Conservation (phyloP, 2,888 invertebrate species). For the Megalurothrips usitatus region DNA sequence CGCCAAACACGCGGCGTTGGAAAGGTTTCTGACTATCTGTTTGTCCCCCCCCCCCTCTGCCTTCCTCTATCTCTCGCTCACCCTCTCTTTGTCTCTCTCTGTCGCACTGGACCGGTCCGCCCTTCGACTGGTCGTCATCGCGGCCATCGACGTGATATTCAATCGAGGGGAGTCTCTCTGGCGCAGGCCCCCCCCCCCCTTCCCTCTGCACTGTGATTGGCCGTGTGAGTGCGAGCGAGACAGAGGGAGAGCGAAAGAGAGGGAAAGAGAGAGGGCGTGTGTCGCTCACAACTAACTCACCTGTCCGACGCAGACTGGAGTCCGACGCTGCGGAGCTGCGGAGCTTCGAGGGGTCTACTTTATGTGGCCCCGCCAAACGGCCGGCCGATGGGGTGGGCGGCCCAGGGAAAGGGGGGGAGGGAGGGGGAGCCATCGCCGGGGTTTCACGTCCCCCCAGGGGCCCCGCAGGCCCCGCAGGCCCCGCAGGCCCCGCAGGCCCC, state of each 20-base stretch:
- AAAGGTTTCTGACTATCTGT: too few species aligned
- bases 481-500: too few species aligned
- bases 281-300: constrained; percentile 14
- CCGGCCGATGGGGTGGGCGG: not conserved
- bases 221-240: not conserved
- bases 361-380: not conserved
- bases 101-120: too few species aligned
- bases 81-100: too few species aligned
- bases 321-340: not conserved
- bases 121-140: too few species aligned
- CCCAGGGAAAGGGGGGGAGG: not conserved
- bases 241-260: not conserved
- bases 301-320: not conserved
- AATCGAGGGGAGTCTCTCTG: not conserved
- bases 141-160: too few species aligned
- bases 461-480: too few species aligned
- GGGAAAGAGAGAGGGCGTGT: not conserved
- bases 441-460: not conserved
- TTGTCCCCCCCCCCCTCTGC: too few species aligned
- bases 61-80: too few species aligned
- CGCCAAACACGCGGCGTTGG: too few species aligned
- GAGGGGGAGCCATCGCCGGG: not conserved
- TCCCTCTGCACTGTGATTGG: not conserved
- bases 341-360: constrained; percentile 5
- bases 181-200: not conserved